Percentiles rank a stretch among this genome's conserved stretches.
Conservation (phyloP, 1,140 invertebrate genomes). For the Pristionchus pacificus region DNA sequence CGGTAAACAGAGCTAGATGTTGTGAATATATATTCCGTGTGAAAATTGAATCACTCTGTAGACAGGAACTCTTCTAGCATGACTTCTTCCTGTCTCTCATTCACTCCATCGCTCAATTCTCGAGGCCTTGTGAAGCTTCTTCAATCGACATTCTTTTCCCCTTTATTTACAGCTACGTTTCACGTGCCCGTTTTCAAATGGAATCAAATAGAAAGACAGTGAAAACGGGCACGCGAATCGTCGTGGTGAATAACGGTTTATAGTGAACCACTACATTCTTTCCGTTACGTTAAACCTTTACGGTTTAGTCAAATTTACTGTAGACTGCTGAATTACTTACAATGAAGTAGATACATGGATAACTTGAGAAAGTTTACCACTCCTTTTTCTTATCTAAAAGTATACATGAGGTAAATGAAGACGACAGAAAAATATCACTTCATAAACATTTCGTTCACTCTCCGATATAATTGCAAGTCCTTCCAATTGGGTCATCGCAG, state of each 20-base stretch:
- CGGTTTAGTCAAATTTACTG: too few relatives aligned
- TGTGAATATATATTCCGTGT: too few relatives aligned
- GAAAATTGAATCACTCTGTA: too few relatives aligned
- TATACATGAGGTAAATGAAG: slow-evolving; percentile 13
- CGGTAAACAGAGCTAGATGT: too few relatives aligned
- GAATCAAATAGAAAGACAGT: neutral
- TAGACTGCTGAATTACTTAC: neutral
- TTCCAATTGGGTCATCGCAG: slow-evolving; percentile 28
- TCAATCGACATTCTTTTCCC: slow-evolving; percentile 4
- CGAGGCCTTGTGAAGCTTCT: too few relatives aligned
- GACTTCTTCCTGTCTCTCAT: slow-evolving; percentile 24
- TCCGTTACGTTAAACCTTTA: too few relatives aligned
- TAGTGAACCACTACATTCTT: too few relatives aligned
- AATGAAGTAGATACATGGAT: neutral
- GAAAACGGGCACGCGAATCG: neutral
- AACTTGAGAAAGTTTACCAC: neutral
- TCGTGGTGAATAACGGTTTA: too few relatives aligned
- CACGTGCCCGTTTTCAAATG: neutral
- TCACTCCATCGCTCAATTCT: slow-evolving; percentile 11
- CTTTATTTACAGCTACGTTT: neutral
- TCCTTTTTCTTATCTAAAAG: slow-evolving; percentile 2
- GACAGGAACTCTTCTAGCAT: slow-evolving; percentile 31
- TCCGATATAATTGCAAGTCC: slow-evolving; percentile 17
- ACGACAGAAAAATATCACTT: slow-evolving; percentile 18
- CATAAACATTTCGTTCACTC: slow-evolving; percentile 22